Conservation (phyloP, 1,140 invertebrate genomes). For the Teleogryllus occipitalis region DNA sequence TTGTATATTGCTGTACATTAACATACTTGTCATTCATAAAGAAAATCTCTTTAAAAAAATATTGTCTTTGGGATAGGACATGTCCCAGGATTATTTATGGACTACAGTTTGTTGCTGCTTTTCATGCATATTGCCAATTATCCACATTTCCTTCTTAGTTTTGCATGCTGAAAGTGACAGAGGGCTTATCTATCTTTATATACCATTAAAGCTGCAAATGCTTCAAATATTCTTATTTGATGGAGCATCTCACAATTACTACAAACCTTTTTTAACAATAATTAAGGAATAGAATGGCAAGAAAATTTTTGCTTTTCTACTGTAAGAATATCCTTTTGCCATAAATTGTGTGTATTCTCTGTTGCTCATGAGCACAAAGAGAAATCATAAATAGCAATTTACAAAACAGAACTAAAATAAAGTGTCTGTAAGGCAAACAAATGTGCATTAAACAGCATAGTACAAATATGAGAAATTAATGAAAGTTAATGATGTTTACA, state of each 20-base stretch:
- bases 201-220: too few species aligned
- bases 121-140: background rate
- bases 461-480: too few species aligned
- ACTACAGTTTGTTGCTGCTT: background rate
- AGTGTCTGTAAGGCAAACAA: too few species aligned
- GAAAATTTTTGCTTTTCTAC: background rate
- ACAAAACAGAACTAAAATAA: too few species aligned
- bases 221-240: background rate
- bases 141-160: background rate
- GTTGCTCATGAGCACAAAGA: too few species aligned
- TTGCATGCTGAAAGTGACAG: background rate
- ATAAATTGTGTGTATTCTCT: too few species aligned
- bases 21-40: conserved; percentile 10
- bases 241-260: background rate
- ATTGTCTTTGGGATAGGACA: conserved; percentile 17
- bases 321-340: too few species aligned
- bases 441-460: too few species aligned
- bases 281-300: background rate
- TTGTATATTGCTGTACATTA: conserved; percentile 13
- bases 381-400: too few species aligned
- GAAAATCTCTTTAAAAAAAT: conserved; percentile 15
- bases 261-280: background rate
- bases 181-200: background rate
- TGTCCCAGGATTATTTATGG: background rate
- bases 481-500: too few species aligned